Evolutionary conservation across 2,113 vertebrate genomes (phyloP).

Genomic region (Cryptomyrus ogoouensis): DNA sequence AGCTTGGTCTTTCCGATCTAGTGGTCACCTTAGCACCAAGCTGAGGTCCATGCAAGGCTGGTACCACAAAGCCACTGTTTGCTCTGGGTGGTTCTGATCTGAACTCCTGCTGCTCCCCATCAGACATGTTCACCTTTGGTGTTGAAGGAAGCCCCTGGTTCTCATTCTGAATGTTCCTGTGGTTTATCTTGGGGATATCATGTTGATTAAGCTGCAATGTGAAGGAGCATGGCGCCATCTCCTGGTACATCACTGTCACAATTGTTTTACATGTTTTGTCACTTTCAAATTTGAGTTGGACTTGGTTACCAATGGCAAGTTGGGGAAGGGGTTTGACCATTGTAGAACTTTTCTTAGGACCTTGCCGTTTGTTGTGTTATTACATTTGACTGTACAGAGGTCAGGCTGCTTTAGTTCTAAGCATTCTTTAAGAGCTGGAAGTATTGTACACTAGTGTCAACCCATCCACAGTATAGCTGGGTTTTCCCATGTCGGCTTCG

Average conservation of each 20-base stretch:
- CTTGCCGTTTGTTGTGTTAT: not conserved
- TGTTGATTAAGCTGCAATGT: not conserved
- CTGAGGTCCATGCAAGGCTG: not conserved
- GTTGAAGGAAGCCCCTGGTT: not conserved
- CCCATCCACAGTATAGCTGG: not conserved
- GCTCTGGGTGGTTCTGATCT: not conserved
- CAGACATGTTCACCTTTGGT: not conserved
- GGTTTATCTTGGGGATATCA: not conserved
- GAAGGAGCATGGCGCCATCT: not conserved
- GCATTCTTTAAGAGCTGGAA: not conserved
- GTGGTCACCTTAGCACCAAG: not conserved
- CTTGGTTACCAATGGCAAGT: not conserved
- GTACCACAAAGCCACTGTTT: not conserved
- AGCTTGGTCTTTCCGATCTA: too few relatives aligned
- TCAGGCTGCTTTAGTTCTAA: not conserved
- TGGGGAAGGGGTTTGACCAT: not conserved
- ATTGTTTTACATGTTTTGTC: not conserved
- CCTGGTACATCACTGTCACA: not conserved
- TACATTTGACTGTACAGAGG: not conserved
- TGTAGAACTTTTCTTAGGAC: not conserved
- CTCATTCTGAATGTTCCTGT: not conserved
- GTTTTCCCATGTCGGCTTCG: not conserved
- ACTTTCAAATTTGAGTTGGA: not conserved
- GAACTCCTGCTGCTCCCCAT: not conserved
- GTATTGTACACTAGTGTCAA: not conserved